Conservation (phyloP, 2,113 vertebrate genomes). For the Eulemur rufifrons region DNA sequence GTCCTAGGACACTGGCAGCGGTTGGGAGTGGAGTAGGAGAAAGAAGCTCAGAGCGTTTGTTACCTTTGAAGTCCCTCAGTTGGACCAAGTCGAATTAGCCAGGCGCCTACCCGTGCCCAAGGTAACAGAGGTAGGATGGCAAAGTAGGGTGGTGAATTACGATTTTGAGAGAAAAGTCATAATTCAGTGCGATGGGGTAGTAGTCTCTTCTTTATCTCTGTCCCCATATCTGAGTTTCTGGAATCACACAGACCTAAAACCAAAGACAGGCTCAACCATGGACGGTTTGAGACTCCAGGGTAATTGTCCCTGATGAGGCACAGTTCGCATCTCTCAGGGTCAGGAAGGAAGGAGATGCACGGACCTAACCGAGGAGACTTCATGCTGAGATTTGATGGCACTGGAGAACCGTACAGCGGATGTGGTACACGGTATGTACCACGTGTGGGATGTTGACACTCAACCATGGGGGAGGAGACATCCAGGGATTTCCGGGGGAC, state of each 20-base stretch:
- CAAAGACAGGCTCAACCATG: background rate
- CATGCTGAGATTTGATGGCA: background rate
- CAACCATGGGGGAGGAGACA: background rate
- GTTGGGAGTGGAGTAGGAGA: background rate
- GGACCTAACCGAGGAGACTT: background rate
- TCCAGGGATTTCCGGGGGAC: background rate
- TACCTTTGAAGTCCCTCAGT: background rate
- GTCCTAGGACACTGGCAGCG: background rate
- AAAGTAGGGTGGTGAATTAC: background rate
- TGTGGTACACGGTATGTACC: rapidly evolving
- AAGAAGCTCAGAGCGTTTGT: background rate
- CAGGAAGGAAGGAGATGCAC: background rate
- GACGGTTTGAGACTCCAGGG: background rate
- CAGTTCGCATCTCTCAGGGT: background rate
- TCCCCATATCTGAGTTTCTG: background rate
- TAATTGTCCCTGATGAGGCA: background rate
- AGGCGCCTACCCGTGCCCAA: background rate
- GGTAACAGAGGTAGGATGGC: background rate
- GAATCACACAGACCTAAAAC: background rate
- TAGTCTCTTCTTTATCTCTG: background rate
- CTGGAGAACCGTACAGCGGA: rapidly evolving
- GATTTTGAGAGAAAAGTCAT: background rate
- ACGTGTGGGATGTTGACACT: background rate
- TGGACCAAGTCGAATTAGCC: background rate
- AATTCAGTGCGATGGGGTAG: background rate